These are phyloP conservation scores for Drosophila emarginata DNA, from an alignment of 2,888 invertebrate species.

Conservation along the genomic window DNA sequence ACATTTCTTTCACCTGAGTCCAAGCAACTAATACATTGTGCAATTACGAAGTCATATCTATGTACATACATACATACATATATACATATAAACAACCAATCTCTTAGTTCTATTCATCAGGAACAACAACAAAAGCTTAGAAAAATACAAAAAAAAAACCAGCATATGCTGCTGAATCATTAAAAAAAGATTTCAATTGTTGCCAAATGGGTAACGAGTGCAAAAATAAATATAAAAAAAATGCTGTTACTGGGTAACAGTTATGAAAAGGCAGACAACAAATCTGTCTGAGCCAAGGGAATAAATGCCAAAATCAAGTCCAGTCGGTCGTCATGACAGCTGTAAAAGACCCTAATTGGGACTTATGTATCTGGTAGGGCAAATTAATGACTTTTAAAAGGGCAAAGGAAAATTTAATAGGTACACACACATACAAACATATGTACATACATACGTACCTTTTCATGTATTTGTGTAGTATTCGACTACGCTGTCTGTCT, in stretches of 20 bases:
- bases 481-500: constrained; percentile 31
- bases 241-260: neutral
- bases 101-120: constrained; percentile 37
- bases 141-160: constrained; percentile 31
- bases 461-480: neutral
- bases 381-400: constrained; percentile 1
- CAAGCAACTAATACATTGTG: neutral
- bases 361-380: neutral
- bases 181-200: constrained; percentile 15
- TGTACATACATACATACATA: too few species aligned
- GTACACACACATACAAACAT: neutral
- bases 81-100: constrained; percentile 11
- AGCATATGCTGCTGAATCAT: constrained; percentile 49
- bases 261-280: constrained; percentile 11
- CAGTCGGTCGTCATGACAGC: constrained; percentile 13
- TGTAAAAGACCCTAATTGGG: constrained; percentile 35
- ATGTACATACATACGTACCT: neutral
- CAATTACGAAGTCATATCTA: too few species aligned
- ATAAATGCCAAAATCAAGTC: neutral
- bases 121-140: constrained; percentile 32
- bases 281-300: constrained; percentile 23
- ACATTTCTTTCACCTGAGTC: constrained; percentile 2
- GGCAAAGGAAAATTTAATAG: neutral
- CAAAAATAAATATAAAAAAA: constrained; percentile 6
- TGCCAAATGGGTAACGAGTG: neutral